Evolutionary conservation across 2,888 invertebrate genomes (phyloP), one percentile per base, ranked within the genome.

Genomic region (Synergus japonicus): DNA sequence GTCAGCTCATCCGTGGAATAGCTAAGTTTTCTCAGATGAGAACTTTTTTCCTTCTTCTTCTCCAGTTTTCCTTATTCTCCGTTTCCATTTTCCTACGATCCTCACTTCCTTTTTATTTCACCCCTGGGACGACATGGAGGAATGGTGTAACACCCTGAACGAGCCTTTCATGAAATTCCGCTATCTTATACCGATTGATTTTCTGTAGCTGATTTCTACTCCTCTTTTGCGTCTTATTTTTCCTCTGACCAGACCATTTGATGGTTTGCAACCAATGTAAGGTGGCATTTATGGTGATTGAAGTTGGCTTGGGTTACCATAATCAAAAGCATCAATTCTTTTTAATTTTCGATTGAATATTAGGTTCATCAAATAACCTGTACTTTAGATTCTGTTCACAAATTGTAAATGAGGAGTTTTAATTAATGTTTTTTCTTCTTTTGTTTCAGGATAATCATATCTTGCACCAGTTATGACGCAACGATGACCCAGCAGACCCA

Each of bases 401-500:
- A 46, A 46, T 46, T 46, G 46, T 46, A 10, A 46, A 46, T 29
- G 29, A 46, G 7, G 8, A 46, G 12, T 7, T 46, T 46, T 2
- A 5, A 46, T 46, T 8, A 1, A 58, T 8, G 0, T 58, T n/a
- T 18, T 22, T 60, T 9, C 15, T 9, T 58, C 9, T 8, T 65
- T 78, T 29, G 64, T 84, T 85, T 29, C 84, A 90, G 90, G 84
- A 86, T 85, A 85, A 77, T 83, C 84, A 64, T 83, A 76, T 79
- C 73, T 77, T 67, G 7, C 29, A 65, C 86, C 85, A 87, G 89
- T 86, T 85, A 90, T 90, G 90, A 85, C 86, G 85, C 85, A 87
- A 87, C 88, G 87, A 90, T 90, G 90, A 90, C 89, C 88, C 87
- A 89, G 85, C 90, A 90, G 87, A 85, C 86, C 76, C 87, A 87